Percentiles rank a stretch among this genome's conserved stretches.
Evolutionary conservation across 1,140 invertebrate genomes (phyloP).

Genomic region (Tetramorium simillimum): DNA sequence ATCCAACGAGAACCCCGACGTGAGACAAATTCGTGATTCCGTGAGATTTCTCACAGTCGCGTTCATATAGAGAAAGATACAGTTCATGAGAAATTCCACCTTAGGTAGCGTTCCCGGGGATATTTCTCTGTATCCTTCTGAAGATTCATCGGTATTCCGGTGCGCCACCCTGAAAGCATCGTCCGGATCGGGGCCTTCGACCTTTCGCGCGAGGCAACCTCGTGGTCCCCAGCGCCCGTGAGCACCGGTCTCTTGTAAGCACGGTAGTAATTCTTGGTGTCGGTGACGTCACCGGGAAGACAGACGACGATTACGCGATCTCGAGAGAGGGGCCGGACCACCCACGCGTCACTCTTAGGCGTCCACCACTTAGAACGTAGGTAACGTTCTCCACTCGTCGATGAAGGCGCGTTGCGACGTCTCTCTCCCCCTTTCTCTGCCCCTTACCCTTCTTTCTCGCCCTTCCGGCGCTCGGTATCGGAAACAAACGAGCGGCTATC

Average conservation of each 20-base stretch:
- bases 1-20: not conserved
- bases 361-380: slow-evolving; percentile 43
- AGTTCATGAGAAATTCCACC: not conserved
- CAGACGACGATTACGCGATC: slow-evolving; percentile 61
- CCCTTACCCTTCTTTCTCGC: not conserved
- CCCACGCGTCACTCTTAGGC: slow-evolving; percentile 64
- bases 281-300: slow-evolving; percentile 50
- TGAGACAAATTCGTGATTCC: slow-evolving; percentile 14
- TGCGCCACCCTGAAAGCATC: slow-evolving; percentile 24
- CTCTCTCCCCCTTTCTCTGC: not conserved
- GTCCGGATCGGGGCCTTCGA: not conserved
- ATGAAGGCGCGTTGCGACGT: slow-evolving; percentile 11
- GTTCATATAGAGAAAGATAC: slow-evolving; percentile 13
- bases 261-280: slow-evolving; percentile 49
- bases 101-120: not conserved
- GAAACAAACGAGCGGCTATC: not conserved
- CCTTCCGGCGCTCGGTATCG: not conserved
- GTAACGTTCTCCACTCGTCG: slow-evolving; percentile 16
- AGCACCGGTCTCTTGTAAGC: slow-evolving; percentile 33
- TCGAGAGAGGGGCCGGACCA: slow-evolving; percentile 52
- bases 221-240: not conserved
- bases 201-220: slow-evolving; percentile 12
- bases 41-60: not conserved
- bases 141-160: not conserved
- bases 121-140: not conserved